These are phyloP conservation scores for Scaptomyza reducta DNA, from an alignment of 2,888 invertebrate species.

Conservation along the genomic window DNA sequence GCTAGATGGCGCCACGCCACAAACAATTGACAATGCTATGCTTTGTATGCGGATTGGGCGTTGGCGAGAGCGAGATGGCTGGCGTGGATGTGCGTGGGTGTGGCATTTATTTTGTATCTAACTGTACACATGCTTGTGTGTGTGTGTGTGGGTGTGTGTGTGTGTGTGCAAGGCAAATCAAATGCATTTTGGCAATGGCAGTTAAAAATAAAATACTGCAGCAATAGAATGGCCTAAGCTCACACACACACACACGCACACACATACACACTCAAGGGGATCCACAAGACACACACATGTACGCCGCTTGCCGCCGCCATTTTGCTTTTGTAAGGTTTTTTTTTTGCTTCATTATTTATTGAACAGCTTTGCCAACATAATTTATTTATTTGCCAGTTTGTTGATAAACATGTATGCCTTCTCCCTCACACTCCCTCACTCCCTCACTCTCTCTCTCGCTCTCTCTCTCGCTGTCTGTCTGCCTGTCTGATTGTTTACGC, in stretches of 20 bases:
- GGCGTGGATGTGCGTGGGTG: conserved; percentile 36
- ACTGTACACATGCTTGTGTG: conserved; percentile 7
- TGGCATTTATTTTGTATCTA: conserved; percentile 39
- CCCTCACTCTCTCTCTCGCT: neutral
- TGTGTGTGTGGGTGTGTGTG: conserved; percentile 17
- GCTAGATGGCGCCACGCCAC: conserved; percentile 39
- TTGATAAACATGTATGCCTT: conserved; percentile 68
- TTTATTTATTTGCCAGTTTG: conserved; percentile 74
- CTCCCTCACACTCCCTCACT: neutral
- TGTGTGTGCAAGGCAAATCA: conserved; percentile 50
- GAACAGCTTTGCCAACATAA: conserved; percentile 64
- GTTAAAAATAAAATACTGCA: conserved; percentile 5
- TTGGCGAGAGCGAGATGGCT: conserved; percentile 43
- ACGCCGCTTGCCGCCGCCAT: conserved; percentile 29
- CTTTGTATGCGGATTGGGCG: neutral
- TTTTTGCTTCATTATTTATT: conserved; percentile 62
- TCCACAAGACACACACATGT: conserved; percentile 1
- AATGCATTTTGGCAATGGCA: conserved; percentile 59
- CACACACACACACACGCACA: conserved; percentile 10
- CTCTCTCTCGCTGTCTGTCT: conserved; percentile 12
- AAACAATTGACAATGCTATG: conserved; percentile 26
- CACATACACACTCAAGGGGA: neutral
- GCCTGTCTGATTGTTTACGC: conserved; percentile 70
- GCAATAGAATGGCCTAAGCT: conserved; percentile 38
- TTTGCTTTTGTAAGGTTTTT: conserved; percentile 47